Conservation (phyloP, 2,888 invertebrate species). For the Phytoseiulus persimilis region DNA sequence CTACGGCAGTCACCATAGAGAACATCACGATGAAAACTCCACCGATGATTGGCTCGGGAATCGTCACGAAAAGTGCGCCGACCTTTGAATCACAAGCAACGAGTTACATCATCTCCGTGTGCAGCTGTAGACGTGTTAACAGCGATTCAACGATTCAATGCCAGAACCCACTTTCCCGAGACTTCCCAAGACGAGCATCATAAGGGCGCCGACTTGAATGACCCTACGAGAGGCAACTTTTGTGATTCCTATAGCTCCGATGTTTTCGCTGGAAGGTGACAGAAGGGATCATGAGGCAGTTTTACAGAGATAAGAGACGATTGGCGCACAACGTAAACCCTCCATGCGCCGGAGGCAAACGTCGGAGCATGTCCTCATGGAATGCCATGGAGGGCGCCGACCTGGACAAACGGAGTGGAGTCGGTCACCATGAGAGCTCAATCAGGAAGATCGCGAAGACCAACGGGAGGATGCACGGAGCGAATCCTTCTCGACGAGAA, state of each 20-base stretch:
- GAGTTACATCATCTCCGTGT: not conserved
- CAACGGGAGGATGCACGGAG: no score
- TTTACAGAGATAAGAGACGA: no score
- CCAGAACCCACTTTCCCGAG: not conserved
- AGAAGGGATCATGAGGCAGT: slow-evolving; percentile 64
- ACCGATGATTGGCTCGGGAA: slow-evolving; percentile 54
- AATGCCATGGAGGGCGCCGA: no score
- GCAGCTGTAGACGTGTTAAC: no score
- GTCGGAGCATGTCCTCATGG: no score
- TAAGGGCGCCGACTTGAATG: slow-evolving; percentile 64
- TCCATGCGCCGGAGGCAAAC: no score
- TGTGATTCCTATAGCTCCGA: slow-evolving; percentile 78
- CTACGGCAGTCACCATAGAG: slow-evolving; percentile 50
- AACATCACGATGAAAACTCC: slow-evolving; percentile 50
- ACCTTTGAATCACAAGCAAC: not conserved
- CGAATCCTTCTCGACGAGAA: no score
- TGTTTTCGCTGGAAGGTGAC: slow-evolving; percentile 80
- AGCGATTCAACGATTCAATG: no score
- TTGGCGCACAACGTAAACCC: no score
- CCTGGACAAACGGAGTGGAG: no score
- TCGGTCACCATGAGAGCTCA: no score
- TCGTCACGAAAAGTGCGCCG: slow-evolving; percentile 50
- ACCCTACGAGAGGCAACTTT: slow-evolving; percentile 64
- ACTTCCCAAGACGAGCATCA: slow-evolving; percentile 65
- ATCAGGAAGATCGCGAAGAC: no score